phyloP scores from a whole-genome alignment of 2,888 invertebrate genomes.

The Lasioglossum villosulum region DNA sequence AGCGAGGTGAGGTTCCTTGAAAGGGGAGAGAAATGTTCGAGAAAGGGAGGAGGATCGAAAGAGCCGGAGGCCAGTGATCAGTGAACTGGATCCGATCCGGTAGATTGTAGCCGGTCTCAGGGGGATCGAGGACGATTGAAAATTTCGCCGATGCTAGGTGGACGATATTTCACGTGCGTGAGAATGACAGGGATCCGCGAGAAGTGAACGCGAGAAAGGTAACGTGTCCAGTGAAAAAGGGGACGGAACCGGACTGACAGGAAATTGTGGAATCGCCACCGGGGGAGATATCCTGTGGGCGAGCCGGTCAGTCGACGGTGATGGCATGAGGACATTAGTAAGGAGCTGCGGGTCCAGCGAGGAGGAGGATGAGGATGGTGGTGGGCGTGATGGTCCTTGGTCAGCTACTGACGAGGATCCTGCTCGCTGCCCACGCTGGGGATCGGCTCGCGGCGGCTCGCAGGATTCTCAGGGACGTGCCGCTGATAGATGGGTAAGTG shows the following conservation, averaged over 20 bases:
- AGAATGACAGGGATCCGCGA: constrained; percentile 23
- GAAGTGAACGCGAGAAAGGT: constrained; percentile 3
- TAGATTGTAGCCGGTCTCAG: constrained; percentile 4
- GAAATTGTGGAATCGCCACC: constrained; percentile 39
- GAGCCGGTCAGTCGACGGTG: constrained; percentile 70
- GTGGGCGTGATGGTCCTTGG: constrained; percentile 83
- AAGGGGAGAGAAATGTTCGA: constrained; percentile 41
- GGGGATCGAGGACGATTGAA: constrained; percentile 18
- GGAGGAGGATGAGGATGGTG: constrained; percentile 84
- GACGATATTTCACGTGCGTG: constrained; percentile 19
- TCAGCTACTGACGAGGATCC: constrained; percentile 82
- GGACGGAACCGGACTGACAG: not conserved
- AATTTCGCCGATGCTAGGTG: constrained; percentile 1
- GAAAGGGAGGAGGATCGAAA: constrained; percentile 48
- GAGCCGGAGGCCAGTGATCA: constrained; percentile 42
- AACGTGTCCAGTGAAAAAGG: constrained; percentile 25
- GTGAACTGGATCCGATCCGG: constrained; percentile 28
- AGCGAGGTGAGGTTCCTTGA: not conserved
- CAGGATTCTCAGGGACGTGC: constrained; percentile 81
- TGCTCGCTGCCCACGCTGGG: constrained; percentile 82
- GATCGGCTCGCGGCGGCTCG: constrained; percentile 82
- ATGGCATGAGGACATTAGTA: constrained; percentile 83
- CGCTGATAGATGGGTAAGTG: constrained; percentile 81
- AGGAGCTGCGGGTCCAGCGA: constrained; percentile 81
- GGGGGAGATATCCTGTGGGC: constrained; percentile 59